Conservation (phyloP, 2,888 invertebrate species). For the Brachyopa scutellaris region DNA sequence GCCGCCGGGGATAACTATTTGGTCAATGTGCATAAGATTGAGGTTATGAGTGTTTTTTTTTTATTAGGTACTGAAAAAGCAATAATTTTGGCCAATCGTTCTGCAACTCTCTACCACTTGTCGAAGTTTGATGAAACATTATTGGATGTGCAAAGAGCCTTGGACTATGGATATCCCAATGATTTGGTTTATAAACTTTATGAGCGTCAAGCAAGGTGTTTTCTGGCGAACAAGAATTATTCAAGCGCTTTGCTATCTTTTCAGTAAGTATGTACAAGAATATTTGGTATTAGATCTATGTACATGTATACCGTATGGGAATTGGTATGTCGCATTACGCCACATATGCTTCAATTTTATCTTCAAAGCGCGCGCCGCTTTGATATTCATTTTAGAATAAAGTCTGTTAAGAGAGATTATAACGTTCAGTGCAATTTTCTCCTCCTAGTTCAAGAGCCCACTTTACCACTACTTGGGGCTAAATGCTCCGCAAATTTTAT, state of each 20-base stretch:
- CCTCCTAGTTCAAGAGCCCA: too few species aligned
- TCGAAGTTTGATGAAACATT: slow-evolving; percentile 86
- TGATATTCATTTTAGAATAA: too few species aligned
- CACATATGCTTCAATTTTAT: too few species aligned
- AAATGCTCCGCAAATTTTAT: too few species aligned
- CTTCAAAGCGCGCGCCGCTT: too few species aligned
- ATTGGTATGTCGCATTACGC: too few species aligned
- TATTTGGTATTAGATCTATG: neutral
- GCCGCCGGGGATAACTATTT: slow-evolving; percentile 66
- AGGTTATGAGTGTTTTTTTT: slow-evolving; percentile 44
- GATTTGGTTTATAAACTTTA: slow-evolving; percentile 89
- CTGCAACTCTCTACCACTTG: slow-evolving; percentile 90
- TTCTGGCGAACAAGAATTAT: slow-evolving; percentile 86
- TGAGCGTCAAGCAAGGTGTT: slow-evolving; percentile 88
- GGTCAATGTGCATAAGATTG: slow-evolving; percentile 60
- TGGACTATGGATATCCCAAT: slow-evolving; percentile 86
- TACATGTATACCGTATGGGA: too few species aligned
- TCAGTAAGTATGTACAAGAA: slow-evolving; percentile 78
- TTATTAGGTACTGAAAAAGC: slow-evolving; percentile 85
- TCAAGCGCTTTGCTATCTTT: slow-evolving; percentile 86
- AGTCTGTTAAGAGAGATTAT: too few species aligned
- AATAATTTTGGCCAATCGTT: slow-evolving; percentile 90
- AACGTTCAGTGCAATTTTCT: too few species aligned
- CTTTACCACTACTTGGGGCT: too few species aligned
- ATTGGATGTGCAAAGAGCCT: slow-evolving; percentile 87